Conservation (phyloP, 1,140 invertebrate genomes). For the Zaprionus ornatus region DNA sequence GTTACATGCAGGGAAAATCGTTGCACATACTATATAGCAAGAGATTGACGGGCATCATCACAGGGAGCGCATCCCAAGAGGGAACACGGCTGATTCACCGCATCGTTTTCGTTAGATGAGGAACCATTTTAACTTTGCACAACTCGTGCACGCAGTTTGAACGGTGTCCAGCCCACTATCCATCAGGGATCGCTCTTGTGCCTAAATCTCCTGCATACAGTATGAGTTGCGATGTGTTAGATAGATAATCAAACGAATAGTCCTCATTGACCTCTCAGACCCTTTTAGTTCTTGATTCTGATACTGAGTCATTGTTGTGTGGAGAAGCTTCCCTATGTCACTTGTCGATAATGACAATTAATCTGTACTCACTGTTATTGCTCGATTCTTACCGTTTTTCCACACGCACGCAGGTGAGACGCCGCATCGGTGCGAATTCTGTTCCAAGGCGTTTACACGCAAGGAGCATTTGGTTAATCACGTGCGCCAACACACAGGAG, state of each 20-base stretch:
- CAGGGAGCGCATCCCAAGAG: constrained; percentile 89
- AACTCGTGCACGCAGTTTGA: constrained; percentile 89
- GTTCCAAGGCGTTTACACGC: constrained; percentile 92
- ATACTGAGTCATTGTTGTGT: constrained; percentile 85
- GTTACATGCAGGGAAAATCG: constrained; percentile 94
- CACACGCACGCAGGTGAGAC: constrained; percentile 1
- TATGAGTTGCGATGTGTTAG: constrained; percentile 87
- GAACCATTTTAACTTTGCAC: constrained; percentile 90
- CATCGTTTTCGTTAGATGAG: constrained; percentile 92
- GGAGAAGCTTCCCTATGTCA: neutral
- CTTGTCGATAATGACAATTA: constrained; percentile 1
- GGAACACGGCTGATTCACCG: constrained; percentile 90
- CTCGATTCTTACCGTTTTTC: constrained; percentile 1
- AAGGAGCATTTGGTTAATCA: constrained; percentile 91
- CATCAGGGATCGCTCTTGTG: constrained; percentile 90
- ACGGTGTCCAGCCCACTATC: constrained; percentile 93
- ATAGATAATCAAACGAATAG: constrained; percentile 84
- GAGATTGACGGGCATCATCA: constrained; percentile 89
- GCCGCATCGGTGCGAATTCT: constrained; percentile 91
- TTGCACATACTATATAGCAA: constrained; percentile 89
- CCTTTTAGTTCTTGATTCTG: neutral
- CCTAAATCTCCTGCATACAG: constrained; percentile 89
- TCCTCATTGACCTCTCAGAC: neutral
- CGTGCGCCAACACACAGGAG: constrained; percentile 91
- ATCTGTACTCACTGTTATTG: constrained; percentile 2